Conservation (phyloP, 2,888 invertebrate genomes). For the Pharmacophagus antenor region DNA sequence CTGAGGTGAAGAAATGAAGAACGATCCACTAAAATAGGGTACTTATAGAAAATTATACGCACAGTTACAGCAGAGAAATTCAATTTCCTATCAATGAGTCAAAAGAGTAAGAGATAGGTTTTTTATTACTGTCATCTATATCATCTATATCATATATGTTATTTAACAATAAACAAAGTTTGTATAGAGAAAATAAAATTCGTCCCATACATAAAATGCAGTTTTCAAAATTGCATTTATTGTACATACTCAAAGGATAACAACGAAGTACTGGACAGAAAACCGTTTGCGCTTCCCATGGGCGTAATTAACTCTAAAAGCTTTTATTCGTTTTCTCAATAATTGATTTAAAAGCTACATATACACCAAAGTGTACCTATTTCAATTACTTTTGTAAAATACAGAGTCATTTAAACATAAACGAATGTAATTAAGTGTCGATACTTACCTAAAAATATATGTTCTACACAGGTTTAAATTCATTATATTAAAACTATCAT, state of each 20-base stretch:
- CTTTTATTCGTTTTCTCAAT: conserved; percentile 24
- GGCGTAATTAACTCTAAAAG: conserved; percentile 23
- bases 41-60: background rate
- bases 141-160: background rate
- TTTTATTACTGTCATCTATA: background rate
- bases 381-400: background rate
- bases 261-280: conserved; percentile 4
- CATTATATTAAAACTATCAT: no score
- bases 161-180: background rate
- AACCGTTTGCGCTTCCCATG: conserved; percentile 11
- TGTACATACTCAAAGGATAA: conserved; percentile 11
- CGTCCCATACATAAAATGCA: no score
- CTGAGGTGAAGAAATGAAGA: background rate
- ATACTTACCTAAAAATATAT: no score
- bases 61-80: background rate
- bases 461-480: no score
- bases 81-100: background rate
- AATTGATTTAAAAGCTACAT: conserved; percentile 14
- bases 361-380: conserved; percentile 2
- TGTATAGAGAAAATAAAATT: background rate
- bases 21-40: background rate
- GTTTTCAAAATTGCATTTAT: conserved; percentile 12
- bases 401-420: background rate
- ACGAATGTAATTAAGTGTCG: no score
- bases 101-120: background rate